Conservation (phyloP, 2,113 vertebrate species). For the Corythornis madagascariensis region DNA sequence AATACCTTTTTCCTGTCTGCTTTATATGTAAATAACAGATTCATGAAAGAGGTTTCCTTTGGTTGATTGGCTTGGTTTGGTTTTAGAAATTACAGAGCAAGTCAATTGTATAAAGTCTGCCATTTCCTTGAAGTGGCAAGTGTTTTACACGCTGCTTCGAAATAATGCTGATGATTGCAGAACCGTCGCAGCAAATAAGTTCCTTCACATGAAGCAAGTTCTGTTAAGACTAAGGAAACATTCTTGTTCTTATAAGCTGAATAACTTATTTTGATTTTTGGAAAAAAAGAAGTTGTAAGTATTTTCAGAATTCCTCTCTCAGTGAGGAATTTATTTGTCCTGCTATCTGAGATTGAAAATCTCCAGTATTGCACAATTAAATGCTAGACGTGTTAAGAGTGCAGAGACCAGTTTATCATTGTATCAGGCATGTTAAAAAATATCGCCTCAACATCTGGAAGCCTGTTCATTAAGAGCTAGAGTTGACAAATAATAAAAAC, state of each 20-base stretch:
- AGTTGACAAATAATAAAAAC: background rate
- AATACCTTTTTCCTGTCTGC: slow-evolving; percentile 68
- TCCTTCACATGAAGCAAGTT: slow-evolving; percentile 10
- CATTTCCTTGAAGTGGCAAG: slow-evolving; percentile 19
- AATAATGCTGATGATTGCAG: slow-evolving; percentile 41
- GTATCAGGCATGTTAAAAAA: background rate
- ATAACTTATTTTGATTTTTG: background rate
- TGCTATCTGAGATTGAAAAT: background rate
- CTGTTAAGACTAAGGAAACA: background rate
- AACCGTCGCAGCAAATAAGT: slow-evolving; percentile 1
- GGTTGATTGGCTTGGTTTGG: slow-evolving; percentile 59
- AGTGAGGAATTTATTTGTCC: background rate
- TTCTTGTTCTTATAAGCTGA: background rate
- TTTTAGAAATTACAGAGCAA: slow-evolving; percentile 35
- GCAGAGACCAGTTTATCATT: background rate
- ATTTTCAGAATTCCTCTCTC: slow-evolving; percentile 55
- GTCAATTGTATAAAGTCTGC: slow-evolving; percentile 13
- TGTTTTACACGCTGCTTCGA: background rate
- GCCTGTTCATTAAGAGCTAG: background rate
- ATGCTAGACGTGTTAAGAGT: background rate
- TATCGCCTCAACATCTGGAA: background rate
- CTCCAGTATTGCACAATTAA: background rate
- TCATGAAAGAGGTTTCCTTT: slow-evolving; percentile 67
- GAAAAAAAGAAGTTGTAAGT: background rate
- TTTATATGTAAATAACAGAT: slow-evolving; percentile 62